These are phyloP conservation scores for Trichacis sp. DNA, from an alignment of 2,888 invertebrate genomes.

Conservation along the genomic window DNA sequence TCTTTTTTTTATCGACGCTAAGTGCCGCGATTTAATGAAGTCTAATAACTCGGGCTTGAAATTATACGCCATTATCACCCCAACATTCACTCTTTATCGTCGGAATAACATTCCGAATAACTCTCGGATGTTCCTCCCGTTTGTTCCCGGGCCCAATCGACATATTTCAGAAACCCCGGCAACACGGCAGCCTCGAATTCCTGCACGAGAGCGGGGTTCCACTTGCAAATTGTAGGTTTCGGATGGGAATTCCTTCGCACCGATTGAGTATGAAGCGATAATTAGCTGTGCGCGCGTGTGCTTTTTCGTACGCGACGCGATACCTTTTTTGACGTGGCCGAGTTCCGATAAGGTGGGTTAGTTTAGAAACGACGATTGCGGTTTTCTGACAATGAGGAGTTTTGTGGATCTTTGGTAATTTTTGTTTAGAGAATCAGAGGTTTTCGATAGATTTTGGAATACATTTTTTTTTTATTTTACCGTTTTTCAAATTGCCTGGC, in stretches of 20 bases:
- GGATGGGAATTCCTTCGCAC: constrained; percentile 9
- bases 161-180: constrained; percentile 7
- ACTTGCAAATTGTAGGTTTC: constrained; percentile 20
- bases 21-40: not conserved
- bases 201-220: constrained; percentile 15
- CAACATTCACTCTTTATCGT: constrained; percentile 18
- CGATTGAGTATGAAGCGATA: constrained; percentile 17
- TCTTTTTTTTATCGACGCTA: too few relatives aligned
- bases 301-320: not conserved
- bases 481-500: too few relatives aligned
- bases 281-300: constrained; percentile 10
- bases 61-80: constrained; percentile 19
- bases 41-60: constrained; percentile 25
- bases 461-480: too few relatives aligned
- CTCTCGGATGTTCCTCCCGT: constrained; percentile 9
- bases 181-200: constrained; percentile 16
- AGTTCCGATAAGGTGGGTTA: too few relatives aligned
- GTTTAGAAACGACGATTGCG: too few relatives aligned
- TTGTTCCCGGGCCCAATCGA: constrained; percentile 12
- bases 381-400: too few relatives aligned
- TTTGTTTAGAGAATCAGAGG: too few relatives aligned
- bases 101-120: constrained; percentile 33
- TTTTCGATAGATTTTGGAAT: too few relatives aligned
- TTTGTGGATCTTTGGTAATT: too few relatives aligned
- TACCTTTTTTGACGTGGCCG: not conserved